Evolutionary conservation across 1,140 invertebrate genomes (phyloP), one percentile per base, ranked within the genome.

Genomic region (Capitella teleta): DNA sequence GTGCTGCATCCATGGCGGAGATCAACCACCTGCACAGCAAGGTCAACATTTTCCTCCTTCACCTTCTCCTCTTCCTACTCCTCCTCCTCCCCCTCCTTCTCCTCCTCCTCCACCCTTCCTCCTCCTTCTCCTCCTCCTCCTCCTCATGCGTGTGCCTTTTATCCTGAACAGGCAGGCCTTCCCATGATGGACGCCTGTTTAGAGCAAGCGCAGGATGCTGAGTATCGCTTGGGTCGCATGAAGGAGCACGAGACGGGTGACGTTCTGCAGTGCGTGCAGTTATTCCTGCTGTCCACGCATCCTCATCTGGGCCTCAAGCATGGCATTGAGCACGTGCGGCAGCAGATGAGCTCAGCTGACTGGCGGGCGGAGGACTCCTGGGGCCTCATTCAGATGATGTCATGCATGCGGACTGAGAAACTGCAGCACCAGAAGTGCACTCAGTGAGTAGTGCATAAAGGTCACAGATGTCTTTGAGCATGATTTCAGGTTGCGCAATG

Each of bases 281-380:
- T 49, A 42, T 68, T 62, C 50, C 45, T 73, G 0, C 32, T 73
- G 14, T 70, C 68, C 16, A 43, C 61, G 24, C 50, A 57, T 16
- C 62, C 64, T 41, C 61, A 64, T 41, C 45, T 41, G 16, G 71
- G 67, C 10, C 43, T 73, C 4, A 51, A 63, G 21, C 34, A 72
- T 26, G 70, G 70, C 16, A 41, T 73, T 6, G 47, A 63, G 14
- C 53, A 50, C 51, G 51, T 72, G n/a, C 24, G 68, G 63, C 21
- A 40, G 38, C n/a, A 40, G 8, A 24, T 16, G 2, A 40, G 19
- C 6, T 14, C 25, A n/a, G n/a, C n/a, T n/a, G n/a, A n/a, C n/a
- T 73, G 67, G 67, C 58, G 56, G 49, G 57, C 62, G 8, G 59
- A 63, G 46, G 58, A 61, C 47, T 53, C 70, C 12, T 66, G 61